Conservation (phyloP, 2,113 vertebrate species). For the Python bivittatus region DNA sequence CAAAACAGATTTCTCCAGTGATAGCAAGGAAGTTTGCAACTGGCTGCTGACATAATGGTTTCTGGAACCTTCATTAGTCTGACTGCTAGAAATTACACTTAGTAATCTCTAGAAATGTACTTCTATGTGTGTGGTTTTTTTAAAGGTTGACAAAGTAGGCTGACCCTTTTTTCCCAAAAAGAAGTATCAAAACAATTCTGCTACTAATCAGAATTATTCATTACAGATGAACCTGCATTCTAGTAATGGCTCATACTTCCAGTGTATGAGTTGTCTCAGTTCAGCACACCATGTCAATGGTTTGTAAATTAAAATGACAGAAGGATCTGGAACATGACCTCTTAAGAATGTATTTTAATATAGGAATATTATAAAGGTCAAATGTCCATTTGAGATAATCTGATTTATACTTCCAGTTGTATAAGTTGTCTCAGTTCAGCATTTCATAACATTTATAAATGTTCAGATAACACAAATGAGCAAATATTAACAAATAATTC, state of each 20-base stretch:
- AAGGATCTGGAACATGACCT: neutral
- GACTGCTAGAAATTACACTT: neutral
- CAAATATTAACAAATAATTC: neutral
- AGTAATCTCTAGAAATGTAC: neutral
- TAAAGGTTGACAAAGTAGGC: neutral
- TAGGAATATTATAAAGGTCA: neutral
- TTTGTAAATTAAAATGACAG: neutral
- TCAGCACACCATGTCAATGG: too few relatives aligned
- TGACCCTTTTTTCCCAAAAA: neutral
- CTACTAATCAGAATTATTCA: neutral
- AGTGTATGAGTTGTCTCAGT: neutral
- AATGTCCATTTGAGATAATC: neutral
- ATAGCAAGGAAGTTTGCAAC: neutral
- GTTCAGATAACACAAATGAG: neutral
- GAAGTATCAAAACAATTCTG: neutral
- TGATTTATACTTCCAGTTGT: neutral
- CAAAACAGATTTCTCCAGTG: neutral
- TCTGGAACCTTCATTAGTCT: neutral
- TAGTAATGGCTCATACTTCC: neutral
- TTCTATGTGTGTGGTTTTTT: neutral
- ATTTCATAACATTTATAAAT: neutral
- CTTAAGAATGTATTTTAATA: neutral
- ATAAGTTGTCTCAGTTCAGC: neutral
- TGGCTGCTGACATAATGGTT: neutral
- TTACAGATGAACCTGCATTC: neutral